These are phyloP conservation scores for Schizopygopsis malacanthus DNA, from an alignment of 2,797 vertebrate species.

Conservation along the genomic window DNA sequence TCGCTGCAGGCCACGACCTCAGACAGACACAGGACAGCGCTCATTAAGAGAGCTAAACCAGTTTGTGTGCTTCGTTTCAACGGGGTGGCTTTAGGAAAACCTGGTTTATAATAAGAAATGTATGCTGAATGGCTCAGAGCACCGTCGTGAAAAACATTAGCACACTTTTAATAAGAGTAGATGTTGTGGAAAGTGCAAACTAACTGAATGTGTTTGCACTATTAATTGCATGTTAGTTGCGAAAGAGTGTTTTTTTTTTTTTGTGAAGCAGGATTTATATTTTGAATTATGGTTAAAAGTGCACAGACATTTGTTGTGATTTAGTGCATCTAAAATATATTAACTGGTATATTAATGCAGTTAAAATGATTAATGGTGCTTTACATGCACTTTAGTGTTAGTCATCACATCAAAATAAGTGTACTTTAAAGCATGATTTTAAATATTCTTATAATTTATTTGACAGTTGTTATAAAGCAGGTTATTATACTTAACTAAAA, in stretches of 20 bases:
- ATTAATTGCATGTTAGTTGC: neutral
- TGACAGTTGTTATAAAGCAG: too few species aligned
- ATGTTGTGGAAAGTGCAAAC: neutral
- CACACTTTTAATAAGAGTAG: neutral
- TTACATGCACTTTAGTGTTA: neutral
- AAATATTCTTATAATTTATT: too few species aligned
- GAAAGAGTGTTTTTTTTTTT: neutral
- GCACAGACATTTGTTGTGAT: neutral
- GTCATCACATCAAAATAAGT: neutral
- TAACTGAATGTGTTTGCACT: neutral
- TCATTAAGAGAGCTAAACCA: neutral
- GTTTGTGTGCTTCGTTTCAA: neutral
- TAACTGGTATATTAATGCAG: neutral
- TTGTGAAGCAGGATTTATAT: too few species aligned
- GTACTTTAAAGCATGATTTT: neutral
- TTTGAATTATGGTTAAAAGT: neutral
- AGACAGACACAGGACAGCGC: neutral
- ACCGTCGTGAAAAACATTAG: neutral
- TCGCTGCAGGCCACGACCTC: conserved; percentile 62
- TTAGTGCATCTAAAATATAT: neutral
- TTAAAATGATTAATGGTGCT: neutral
- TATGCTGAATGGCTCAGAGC: neutral
- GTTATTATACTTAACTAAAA: too few species aligned
- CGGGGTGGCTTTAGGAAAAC: neutral
- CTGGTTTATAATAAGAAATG: neutral